Conservation (phyloP, 2,113 vertebrate species). For the Benitochromis conjunctus region DNA sequence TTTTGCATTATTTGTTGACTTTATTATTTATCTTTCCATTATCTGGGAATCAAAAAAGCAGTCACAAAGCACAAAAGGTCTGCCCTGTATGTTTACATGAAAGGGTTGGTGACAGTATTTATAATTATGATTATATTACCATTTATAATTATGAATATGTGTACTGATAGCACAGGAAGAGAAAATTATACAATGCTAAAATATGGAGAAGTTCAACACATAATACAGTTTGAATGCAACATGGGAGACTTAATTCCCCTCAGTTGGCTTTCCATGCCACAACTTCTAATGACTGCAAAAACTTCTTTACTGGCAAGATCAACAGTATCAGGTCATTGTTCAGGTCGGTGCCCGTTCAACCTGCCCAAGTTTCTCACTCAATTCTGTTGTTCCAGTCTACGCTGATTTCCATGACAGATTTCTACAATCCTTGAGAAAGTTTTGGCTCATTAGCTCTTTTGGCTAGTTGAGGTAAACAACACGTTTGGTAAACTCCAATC, state of each 20-base stretch:
- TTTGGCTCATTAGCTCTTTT: background rate
- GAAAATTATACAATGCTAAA: background rate
- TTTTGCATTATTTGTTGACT: background rate
- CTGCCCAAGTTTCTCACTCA: background rate
- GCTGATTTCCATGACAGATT: fast-evolving
- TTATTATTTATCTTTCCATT: background rate
- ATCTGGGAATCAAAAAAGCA: background rate
- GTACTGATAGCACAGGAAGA: fast-evolving
- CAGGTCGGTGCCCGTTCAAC: background rate
- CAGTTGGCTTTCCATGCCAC: background rate
- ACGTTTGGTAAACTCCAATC: background rate
- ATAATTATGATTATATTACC: no score
- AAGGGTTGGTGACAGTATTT: no score
- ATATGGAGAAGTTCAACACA: background rate
- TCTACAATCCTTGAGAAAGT: no score
- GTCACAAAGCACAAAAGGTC: no score
- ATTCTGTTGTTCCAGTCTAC: background rate
- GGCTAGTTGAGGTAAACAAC: background rate
- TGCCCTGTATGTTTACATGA: background rate
- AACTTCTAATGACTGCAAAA: background rate
- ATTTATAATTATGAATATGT: background rate
- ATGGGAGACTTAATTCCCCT: background rate
- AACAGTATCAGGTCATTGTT: background rate
- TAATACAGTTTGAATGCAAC: background rate
- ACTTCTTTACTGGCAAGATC: background rate